A percentile compares a stretch with the other conserved stretches of the same genome.
Evolutionary conservation across 2,113 vertebrate species (phyloP).

Genomic region (Microcebus lehilahytsara): DNA sequence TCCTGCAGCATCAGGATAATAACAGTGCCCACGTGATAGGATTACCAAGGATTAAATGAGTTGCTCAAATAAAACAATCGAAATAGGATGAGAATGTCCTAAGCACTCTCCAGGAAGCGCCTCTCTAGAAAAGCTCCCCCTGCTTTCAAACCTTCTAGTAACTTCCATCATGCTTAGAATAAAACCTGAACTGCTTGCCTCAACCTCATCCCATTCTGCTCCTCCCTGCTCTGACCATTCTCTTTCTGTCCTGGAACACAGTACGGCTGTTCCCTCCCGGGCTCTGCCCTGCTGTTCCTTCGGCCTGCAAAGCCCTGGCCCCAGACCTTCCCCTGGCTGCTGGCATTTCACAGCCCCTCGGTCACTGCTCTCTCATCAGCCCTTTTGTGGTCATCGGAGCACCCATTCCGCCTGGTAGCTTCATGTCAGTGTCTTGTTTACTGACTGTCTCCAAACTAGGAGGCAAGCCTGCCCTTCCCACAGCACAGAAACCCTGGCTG

Average conservation of each 20-base stretch:
- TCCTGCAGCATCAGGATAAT: neutral
- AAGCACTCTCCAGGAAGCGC: neutral
- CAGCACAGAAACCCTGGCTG: accelerated
- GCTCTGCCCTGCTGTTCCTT: neutral
- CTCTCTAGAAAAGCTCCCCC: neutral
- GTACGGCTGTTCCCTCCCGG: accelerated
- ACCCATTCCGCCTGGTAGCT: neutral
- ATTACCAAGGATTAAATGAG: neutral
- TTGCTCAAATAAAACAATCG: neutral
- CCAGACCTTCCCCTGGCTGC: neutral
- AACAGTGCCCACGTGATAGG: neutral
- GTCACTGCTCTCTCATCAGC: neutral
- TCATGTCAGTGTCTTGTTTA: neutral
- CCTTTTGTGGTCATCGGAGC: neutral
- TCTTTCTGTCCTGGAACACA: neutral
- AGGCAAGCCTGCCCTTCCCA: neutral
- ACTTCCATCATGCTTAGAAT: neutral
- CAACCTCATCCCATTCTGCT: neutral
- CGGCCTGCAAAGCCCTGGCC: neutral
- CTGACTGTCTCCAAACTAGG: neutral
- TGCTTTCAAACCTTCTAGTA: neutral
- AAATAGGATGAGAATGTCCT: neutral
- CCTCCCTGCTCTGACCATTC: neutral
- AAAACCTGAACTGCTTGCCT: neutral
- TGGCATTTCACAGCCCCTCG: neutral